A percentile compares a stretch with the other conserved stretches of the same genome.
Evolutionary conservation across 2,113 vertebrate species (phyloP).

Genomic region (Myiozetetes cayanensis): DNA sequence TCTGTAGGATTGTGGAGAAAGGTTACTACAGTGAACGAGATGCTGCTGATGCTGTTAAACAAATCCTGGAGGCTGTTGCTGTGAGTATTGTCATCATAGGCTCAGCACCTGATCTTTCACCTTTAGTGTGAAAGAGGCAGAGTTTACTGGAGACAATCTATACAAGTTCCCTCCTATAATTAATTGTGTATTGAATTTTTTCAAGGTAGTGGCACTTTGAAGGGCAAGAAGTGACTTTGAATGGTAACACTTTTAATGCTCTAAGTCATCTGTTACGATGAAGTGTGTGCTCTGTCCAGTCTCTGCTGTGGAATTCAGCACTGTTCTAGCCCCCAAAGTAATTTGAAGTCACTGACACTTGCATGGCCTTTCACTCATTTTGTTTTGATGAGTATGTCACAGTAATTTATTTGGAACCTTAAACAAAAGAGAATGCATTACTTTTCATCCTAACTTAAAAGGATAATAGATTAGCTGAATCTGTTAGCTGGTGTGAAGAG

Average conservation of each 20-base stretch:
- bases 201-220: not conserved
- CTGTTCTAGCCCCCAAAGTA: not conserved
- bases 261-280: not conserved
- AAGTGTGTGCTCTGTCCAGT: not conserved
- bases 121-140: not conserved
- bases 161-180: not conserved
- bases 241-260: not conserved
- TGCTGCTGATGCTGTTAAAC: conserved; percentile 86
- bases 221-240: not conserved
- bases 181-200: not conserved
- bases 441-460: not conserved
- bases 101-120: not conserved
- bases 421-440: not conserved
- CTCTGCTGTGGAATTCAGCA: not conserved
- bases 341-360: not conserved
- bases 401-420: not conserved
- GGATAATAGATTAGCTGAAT: not conserved
- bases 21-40: conserved; percentile 89
- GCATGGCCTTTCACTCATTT: not conserved
- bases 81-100: conserved; percentile 74
- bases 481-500: not conserved
- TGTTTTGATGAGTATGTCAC: not conserved
- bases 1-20: conserved; percentile 87
- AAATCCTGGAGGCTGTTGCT: conserved; percentile 86
- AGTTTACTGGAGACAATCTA: not conserved